Evolutionary conservation across 2,113 vertebrate species (phyloP), one percentile per base, ranked within the genome.

Genomic region (Octodon degus): DNA sequence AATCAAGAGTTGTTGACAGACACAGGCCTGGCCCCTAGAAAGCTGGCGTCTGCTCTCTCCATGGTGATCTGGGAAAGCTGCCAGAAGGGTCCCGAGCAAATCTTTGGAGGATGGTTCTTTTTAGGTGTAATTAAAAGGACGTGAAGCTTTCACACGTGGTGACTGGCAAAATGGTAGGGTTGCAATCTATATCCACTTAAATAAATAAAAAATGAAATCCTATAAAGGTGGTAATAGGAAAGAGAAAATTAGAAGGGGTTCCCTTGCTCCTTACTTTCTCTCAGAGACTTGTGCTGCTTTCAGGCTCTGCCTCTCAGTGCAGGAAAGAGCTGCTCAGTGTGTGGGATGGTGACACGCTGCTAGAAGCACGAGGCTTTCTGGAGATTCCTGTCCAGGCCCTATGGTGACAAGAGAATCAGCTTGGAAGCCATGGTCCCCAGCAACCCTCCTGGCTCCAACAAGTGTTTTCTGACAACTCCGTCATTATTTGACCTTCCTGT

Each of bases 1-100:
- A 94, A 95, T 96, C 30, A 67, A 93, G 4, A 85, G 87, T 37
- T 72, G 86, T 50, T 83, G 93, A 93, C 81, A 97, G 92, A 72
- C 47, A 80, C 74, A 90, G 19, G 91, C 63, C 85, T 97, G 93
- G 81, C 60, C 63, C 58, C 70, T 85, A 95, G 92, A 14, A 89
- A 70, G 62, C 87, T 95, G 94, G 94, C 80, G 82, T 87, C 80
- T 79, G 58, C 37, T 43, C 5, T 74, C 37, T 92, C 68, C 27
- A 32, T 81, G 90, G 79, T 20, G 81, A 92, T 32, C 20, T 68
- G 87, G 94, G 81, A 81, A 62, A 62, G 27, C 65, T 89, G 83
- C 76, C 68, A 91, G 47, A 37, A 81, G 34, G 62, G 55, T 77
- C 22, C 32, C 53, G 62, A 90, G 72, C 37, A 89, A 93, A 90